Percentiles rank a stretch among this genome's conserved stretches.
phyloP scores from a whole-genome alignment of 2,113 vertebrate species.

The Parus major region DNA sequence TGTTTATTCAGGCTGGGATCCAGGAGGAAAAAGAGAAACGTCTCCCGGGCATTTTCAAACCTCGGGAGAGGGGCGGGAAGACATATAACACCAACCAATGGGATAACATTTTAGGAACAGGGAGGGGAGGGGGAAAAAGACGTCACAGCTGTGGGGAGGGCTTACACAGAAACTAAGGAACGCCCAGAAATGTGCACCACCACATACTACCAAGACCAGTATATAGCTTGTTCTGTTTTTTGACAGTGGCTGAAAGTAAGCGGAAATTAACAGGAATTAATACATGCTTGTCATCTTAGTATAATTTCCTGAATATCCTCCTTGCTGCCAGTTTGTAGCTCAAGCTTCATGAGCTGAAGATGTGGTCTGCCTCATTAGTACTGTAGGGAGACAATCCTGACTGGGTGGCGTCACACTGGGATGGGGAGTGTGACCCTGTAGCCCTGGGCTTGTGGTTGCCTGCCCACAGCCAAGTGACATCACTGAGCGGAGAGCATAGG shows the following conservation, averaged over 20 bases:
- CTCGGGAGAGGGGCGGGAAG: too few species aligned
- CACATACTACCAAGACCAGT: not conserved
- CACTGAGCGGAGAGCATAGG: rapidly evolving
- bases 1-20: too few species aligned
- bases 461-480: rapidly evolving
- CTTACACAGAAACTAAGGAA: too few species aligned
- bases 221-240: not conserved
- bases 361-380: not conserved
- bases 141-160: too few species aligned
- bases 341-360: not conserved
- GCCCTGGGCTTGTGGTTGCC: rapidly evolving
- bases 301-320: not conserved
- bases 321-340: not conserved
- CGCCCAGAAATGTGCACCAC: too few species aligned
- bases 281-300: not conserved
- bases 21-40: too few species aligned
- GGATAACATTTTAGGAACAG: too few species aligned
- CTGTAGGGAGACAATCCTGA: not conserved
- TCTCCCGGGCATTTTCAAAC: too few species aligned
- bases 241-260: not conserved
- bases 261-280: not conserved
- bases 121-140: too few species aligned
- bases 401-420: not conserved
- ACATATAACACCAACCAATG: too few species aligned
- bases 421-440: not conserved